Evolutionary conservation across 2,797 vertebrate species (phyloP), one percentile per base, ranked within the genome.

Genomic region (Urosaurus nigricauda): DNA sequence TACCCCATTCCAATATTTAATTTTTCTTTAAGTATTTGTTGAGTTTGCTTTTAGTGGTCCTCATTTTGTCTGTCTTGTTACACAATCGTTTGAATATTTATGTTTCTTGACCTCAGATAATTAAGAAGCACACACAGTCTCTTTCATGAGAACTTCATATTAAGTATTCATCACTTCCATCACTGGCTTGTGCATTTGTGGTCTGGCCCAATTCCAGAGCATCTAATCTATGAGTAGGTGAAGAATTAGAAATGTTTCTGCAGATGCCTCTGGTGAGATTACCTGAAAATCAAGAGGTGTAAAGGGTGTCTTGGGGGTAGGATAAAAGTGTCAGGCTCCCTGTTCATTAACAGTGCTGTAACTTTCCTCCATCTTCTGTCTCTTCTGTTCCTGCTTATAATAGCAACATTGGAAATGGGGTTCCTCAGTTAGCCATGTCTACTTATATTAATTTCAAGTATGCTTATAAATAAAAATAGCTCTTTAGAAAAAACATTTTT

Each of bases 31-130:
- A 71, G 74, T 83, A 0, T 90, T 82, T 4, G 63, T 84, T 75
- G 37, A 78, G 9, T 89, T 82, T 77, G 4, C 26, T 60, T 89
- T 83, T 79, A 51, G 32, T 32, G 79, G 29, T 84, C 56, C 13
- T 43, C 24, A 2, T 56, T 71, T 79, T 84, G 3, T 51, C 71
- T 43, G 40, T 51, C 51, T 16, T 40, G 21, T 79, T 71, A 21
- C 63, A 58, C 75, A 84, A 6, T 68, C 6, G 43, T 79, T 84
- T 77, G 6, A 84, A 71, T 79, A 68, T 68, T 68, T 68, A 51
- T 70, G 35, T 37, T 88, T 43, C 21, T 77, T 37, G 16, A 40
- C 5, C 73, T 51, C 58, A 77, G 19, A 70, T 87, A 26, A 51
- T 43, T 63, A 60, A 83, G 58, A 43, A 84, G 43, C 12, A 56